These are phyloP conservation scores for Gallinago paraguaiae DNA, from an alignment of 2,113 vertebrate genomes.

Conservation along the genomic window DNA sequence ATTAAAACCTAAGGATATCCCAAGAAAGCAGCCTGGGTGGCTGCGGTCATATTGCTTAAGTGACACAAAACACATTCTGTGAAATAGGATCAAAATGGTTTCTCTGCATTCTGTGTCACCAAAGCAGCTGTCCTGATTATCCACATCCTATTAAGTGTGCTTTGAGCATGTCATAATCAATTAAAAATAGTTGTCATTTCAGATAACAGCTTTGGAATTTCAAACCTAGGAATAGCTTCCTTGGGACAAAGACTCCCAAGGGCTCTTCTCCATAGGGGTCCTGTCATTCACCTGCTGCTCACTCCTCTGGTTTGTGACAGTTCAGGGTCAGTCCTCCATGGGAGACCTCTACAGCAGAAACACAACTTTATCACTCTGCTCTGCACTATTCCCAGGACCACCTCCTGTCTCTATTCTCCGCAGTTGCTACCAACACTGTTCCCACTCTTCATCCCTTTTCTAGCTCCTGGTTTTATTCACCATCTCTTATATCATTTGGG, in stretches of 20 bases:
- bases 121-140: constrained; percentile 31
- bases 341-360: not conserved
- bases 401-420: not conserved
- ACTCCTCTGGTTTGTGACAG: not conserved
- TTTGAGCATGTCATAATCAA: constrained; percentile 27
- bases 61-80: not conserved
- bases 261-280: not conserved
- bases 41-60: not conserved
- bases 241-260: not conserved
- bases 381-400: not conserved
- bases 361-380: not conserved
- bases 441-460: not conserved
- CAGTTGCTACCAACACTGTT: not conserved
- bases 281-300: not conserved
- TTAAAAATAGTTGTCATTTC: constrained; percentile 37
- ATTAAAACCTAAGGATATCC: constrained; percentile 43
- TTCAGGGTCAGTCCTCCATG: not conserved
- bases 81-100: constrained; percentile 38
- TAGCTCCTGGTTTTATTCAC: not conserved
- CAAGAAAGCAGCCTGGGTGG: constrained; percentile 1
- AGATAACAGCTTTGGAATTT: constrained; percentile 1
- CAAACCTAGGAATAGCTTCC: not conserved
- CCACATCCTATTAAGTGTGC: constrained; percentile 24
- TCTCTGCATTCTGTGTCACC: constrained; percentile 17
- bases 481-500: not conserved